A percentile compares a stretch with the other conserved stretches of the same genome.
phyloP scores from a whole-genome alignment of 2,888 invertebrate species.

The Acronicta psi region DNA sequence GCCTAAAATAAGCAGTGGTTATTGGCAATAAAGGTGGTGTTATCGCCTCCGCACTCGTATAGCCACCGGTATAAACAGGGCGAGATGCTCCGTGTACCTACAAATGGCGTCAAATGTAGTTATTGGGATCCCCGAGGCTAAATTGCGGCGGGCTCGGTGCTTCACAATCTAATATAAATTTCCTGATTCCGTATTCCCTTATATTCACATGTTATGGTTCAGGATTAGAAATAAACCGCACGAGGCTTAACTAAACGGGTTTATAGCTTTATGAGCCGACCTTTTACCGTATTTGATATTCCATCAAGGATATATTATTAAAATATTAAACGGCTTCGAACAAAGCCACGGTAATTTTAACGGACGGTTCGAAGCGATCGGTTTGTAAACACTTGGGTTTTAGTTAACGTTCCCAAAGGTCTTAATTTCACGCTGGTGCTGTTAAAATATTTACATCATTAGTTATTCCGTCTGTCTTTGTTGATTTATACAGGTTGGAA shows the following conservation, averaged over 20 bases:
- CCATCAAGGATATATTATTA: constrained; percentile 34
- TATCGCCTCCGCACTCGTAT: constrained; percentile 27
- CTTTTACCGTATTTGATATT: constrained; percentile 41
- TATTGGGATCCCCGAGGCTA: constrained; percentile 68
- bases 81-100: constrained; percentile 53
- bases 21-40: constrained; percentile 56
- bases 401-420: constrained; percentile 23
- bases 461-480: constrained; percentile 33
- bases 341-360: constrained; percentile 44
- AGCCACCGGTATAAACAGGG: constrained; percentile 37
- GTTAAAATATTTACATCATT: constrained; percentile 46
- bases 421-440: constrained; percentile 24
- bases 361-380: constrained; percentile 27
- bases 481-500: constrained; percentile 21
- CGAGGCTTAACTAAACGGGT: constrained; percentile 42
- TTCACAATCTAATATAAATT: constrained; percentile 71
- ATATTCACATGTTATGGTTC: constrained; percentile 49
- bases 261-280: constrained; percentile 41
- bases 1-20: constrained; percentile 48
- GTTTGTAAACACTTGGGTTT: too few relatives aligned
- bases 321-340: constrained; percentile 45
- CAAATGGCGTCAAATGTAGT: constrained; percentile 72
- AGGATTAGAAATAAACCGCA: constrained; percentile 49
- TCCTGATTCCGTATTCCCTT: constrained; percentile 61
- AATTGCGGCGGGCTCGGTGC: constrained; percentile 65